Evolutionary conservation across 2,888 invertebrate genomes (phyloP).

Genomic region (Pachliopta kotzebuea): DNA sequence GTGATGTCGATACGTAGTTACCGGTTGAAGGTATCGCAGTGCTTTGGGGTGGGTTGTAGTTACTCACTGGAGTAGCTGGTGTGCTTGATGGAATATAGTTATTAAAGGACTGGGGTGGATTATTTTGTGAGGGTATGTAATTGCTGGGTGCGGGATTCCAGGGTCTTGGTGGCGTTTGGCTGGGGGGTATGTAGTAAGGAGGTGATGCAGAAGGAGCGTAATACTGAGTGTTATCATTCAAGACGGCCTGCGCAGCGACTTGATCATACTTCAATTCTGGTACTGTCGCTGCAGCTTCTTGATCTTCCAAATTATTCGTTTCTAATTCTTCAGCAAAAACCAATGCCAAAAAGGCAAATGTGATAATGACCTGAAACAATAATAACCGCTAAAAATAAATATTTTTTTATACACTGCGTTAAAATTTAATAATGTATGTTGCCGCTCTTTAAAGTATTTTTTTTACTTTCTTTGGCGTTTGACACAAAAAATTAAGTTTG

Average conservation of each 20-base stretch:
- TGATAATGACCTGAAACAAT: constrained; percentile 49
- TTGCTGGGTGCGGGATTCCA: constrained; percentile 39
- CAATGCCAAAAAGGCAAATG: constrained; percentile 57
- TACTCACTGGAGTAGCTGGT: constrained; percentile 29
- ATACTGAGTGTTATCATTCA: constrained; percentile 42
- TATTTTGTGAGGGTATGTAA: constrained; percentile 33
- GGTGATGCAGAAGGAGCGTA: constrained; percentile 38
- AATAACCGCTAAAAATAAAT: neutral
- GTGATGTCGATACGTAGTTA: constrained; percentile 36
- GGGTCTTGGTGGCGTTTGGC: constrained; percentile 36
- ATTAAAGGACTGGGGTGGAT: constrained; percentile 25
- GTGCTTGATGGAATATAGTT: constrained; percentile 37
- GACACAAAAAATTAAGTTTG: too few species aligned
- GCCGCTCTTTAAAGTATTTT: neutral
- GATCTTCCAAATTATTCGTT: constrained; percentile 47
- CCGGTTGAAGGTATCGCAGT: constrained; percentile 2
- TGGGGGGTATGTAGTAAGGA: constrained; percentile 33
- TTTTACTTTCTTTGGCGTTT: neutral
- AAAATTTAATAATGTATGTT: neutral
- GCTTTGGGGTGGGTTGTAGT: constrained; percentile 32
- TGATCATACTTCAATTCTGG: constrained; percentile 48
- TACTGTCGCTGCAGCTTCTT: constrained; percentile 50
- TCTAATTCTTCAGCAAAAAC: constrained; percentile 52
- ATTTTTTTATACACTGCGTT: too few species aligned
- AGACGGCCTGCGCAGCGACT: constrained; percentile 42